Conservation (phyloP, 2,113 vertebrate species). For the Thalassarche chlororhynchos region DNA sequence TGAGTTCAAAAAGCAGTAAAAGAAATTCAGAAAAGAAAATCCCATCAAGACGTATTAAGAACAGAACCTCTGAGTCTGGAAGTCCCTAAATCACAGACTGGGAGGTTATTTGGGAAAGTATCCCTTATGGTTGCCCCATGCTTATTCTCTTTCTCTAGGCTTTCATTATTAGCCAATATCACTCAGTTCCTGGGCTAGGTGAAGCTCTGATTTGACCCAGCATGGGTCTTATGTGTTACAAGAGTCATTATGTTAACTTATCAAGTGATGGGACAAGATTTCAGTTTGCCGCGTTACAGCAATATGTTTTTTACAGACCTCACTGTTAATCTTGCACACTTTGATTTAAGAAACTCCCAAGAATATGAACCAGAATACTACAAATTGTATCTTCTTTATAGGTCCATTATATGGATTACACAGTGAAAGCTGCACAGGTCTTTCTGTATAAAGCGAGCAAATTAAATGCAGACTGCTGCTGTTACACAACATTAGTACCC, state of each 20-base stretch:
- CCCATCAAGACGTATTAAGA: neutral
- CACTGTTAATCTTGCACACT: neutral
- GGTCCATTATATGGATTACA: neutral
- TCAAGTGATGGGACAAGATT: neutral
- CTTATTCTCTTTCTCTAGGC: neutral
- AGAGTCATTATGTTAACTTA: neutral
- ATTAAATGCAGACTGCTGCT: neutral
- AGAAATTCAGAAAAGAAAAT: conserved; percentile 9
- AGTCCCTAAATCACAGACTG: neutral
- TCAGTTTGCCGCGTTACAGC: neutral
- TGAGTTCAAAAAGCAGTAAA: neutral
- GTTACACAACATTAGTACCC: neutral
- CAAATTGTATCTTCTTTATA: neutral
- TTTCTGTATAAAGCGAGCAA: neutral
- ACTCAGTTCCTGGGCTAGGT: neutral
- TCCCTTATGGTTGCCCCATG: neutral
- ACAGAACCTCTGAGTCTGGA: neutral
- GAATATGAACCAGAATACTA: neutral
- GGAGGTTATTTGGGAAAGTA: neutral
- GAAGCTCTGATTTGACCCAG: neutral
- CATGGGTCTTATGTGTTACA: neutral
- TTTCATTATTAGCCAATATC: neutral
- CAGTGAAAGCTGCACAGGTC: neutral
- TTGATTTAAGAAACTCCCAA: neutral
- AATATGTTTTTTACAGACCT: neutral